Conservation (phyloP, 2,113 vertebrate species). For the Telmatochromis brachygnathus region DNA sequence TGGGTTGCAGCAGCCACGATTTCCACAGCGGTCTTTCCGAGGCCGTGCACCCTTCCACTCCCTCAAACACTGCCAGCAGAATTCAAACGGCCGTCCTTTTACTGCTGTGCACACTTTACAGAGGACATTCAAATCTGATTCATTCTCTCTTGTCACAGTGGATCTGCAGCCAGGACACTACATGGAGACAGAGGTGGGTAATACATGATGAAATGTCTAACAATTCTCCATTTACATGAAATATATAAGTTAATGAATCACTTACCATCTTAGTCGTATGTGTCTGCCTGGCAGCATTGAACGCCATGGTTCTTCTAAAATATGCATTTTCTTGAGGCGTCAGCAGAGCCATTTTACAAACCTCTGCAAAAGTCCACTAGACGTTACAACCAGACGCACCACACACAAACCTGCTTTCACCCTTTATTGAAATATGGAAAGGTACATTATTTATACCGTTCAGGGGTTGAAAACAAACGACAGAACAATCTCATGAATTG, state of each 20-base stretch:
- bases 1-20: conserved; percentile 22
- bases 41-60: neutral
- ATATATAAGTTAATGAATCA: neutral
- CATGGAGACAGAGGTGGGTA: neutral
- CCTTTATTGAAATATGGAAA: neutral
- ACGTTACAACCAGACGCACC: neutral
- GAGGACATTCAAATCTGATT: rapidly evolving
- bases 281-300: neutral
- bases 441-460: rapidly evolving
- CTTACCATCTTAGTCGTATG: neutral
- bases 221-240: neutral
- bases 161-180: neutral
- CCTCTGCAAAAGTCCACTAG: neutral
- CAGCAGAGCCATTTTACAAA: neutral
- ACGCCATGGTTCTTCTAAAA: neutral
- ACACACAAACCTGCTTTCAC: neutral
- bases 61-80: neutral
- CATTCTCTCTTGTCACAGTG: rapidly evolving
- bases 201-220: neutral
- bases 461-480: neutral
- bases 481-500: conserved; percentile 31
- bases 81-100: rapidly evolving
- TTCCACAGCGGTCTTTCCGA: conserved; percentile 22
- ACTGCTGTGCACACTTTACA: neutral
- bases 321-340: neutral